A percentile compares a stretch with the other conserved stretches of the same genome.
Conservation (phyloP, 2,888 invertebrate genomes). For the Conistra vaccinii region DNA sequence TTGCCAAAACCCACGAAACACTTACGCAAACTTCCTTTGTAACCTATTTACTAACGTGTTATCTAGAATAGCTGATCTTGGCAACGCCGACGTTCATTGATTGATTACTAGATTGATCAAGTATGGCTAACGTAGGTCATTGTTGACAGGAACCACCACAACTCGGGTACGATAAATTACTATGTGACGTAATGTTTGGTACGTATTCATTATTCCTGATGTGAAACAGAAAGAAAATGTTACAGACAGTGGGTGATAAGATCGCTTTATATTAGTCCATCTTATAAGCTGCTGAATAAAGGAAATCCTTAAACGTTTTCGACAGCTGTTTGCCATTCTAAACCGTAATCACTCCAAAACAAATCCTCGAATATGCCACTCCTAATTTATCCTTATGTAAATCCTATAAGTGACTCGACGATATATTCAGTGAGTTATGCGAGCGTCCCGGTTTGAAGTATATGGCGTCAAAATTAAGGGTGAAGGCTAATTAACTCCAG, state of each 20-base stretch:
- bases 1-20: neutral
- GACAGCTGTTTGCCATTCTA: conserved; percentile 4
- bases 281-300: neutral
- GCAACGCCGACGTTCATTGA: conserved; percentile 31
- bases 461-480: conserved; percentile 60
- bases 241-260: neutral
- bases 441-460: conserved; percentile 44
- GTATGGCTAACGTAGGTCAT: conserved; percentile 13
- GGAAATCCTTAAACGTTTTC: neutral
- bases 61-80: conserved; percentile 29
- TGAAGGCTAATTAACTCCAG: conserved; percentile 64
- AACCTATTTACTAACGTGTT: neutral
- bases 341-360: conserved; percentile 8
- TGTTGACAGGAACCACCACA: conserved; percentile 14
- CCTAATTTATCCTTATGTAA: conserved; percentile 42
- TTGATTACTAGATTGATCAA: conserved; percentile 49
- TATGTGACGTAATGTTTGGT: neutral
- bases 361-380: conserved; percentile 30
- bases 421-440: conserved; percentile 48
- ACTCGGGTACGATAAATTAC: conserved; percentile 20
- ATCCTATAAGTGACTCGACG: conserved; percentile 37
- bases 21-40: neutral
- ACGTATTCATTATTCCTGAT: conserved; percentile 3
- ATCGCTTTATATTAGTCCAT: neutral
- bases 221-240: neutral